Evolutionary conservation across 2,888 invertebrate genomes (phyloP).

Genomic region (Caenorhabditis uteleia): DNA sequence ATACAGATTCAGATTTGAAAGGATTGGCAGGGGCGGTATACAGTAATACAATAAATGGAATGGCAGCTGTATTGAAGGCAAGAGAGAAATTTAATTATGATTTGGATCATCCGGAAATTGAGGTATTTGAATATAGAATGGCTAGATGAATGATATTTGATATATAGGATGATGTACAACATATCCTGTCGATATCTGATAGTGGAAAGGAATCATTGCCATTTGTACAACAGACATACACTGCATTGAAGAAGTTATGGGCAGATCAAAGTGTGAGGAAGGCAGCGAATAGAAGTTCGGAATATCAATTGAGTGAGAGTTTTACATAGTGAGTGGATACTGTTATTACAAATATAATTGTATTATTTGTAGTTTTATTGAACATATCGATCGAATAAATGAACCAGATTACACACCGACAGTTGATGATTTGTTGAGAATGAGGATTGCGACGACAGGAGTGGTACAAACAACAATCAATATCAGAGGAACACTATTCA

Average conservation of each 20-base stretch:
- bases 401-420: constrained; percentile 36
- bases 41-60: constrained; percentile 37
- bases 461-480: constrained; percentile 44
- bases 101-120: constrained; percentile 8
- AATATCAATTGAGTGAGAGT: constrained; percentile 44
- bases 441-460: constrained; percentile 49
- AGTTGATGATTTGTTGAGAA: constrained; percentile 39
- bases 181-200: constrained; percentile 27
- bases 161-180: constrained; percentile 32
- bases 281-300: constrained; percentile 33
- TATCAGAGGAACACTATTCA: constrained; percentile 45
- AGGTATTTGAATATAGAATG: constrained; percentile 11
- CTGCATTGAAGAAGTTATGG: constrained; percentile 35
- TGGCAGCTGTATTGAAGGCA: constrained; percentile 26
- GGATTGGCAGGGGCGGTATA: constrained; percentile 30
- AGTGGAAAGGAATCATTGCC: constrained; percentile 25
- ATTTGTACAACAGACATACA: constrained; percentile 15
- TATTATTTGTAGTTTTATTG: constrained; percentile 51
- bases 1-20: constrained; percentile 22
- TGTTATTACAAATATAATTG: not conserved
- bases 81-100: constrained; percentile 19
- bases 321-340: constrained; percentile 36
- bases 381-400: constrained; percentile 39
- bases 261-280: constrained; percentile 38
- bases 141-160: not conserved